These are phyloP conservation scores for Pyralis farinalis DNA, from an alignment of 2,888 invertebrate species.

Conservation along the genomic window DNA sequence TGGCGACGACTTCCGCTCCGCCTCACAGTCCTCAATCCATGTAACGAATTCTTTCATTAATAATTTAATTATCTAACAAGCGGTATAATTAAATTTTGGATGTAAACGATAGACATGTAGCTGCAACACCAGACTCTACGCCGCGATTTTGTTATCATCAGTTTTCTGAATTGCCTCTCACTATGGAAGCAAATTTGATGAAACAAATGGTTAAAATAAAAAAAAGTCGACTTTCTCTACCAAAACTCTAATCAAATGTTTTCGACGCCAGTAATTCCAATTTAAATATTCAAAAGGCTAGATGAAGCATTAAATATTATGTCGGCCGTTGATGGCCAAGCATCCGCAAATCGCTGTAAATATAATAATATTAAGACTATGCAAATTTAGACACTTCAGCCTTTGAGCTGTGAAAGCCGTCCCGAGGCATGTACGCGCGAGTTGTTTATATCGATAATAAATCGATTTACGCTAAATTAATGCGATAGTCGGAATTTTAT, in stretches of 20 bases:
- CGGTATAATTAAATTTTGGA: too few species aligned
- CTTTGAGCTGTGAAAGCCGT: conserved; percentile 4
- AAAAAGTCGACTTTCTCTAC: conserved; percentile 10
- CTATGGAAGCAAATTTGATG: too few species aligned
- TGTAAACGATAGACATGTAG: too few species aligned
- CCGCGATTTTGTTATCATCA: too few species aligned
- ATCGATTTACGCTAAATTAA: conserved; percentile 1
- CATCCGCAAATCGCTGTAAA: conserved; percentile 36
- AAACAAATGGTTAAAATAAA: not conserved
- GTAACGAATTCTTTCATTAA: too few species aligned
- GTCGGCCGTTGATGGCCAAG: conserved; percentile 33
- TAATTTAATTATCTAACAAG: too few species aligned
- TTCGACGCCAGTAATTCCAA: conserved; percentile 42
- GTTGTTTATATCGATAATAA: conserved; percentile 2
- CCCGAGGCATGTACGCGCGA: conserved; percentile 6
- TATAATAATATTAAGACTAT: conserved; percentile 30
- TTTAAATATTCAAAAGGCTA: conserved; percentile 67
- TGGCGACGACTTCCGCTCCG: too few species aligned
- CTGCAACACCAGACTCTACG: too few species aligned
- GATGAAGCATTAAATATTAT: conserved; percentile 49
- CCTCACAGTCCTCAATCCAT: too few species aligned
- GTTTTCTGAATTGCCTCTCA: too few species aligned
- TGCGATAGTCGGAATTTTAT: not conserved
- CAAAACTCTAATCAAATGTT: conserved; percentile 26
- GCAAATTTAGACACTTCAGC: conserved; percentile 21